Conservation (phyloP, 2,113 vertebrate species). For the Saguinus midas region DNA sequence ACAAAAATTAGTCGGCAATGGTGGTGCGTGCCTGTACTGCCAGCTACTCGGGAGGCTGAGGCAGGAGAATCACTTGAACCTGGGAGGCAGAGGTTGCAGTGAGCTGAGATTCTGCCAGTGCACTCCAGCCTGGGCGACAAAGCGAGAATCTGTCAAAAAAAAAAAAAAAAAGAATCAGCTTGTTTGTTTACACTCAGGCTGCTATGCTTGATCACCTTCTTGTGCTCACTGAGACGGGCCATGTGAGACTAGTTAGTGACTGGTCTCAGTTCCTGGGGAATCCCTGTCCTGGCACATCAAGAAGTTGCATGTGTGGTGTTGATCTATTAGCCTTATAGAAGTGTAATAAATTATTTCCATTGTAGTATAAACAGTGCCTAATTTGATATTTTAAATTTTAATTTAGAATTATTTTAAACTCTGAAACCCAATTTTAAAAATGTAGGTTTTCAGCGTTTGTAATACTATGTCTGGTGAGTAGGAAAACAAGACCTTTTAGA, state of each 20-base stretch:
- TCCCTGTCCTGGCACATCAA: constrained; percentile 67
- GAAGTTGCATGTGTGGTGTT: constrained; percentile 68
- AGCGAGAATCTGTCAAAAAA: too few species aligned
- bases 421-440: not conserved
- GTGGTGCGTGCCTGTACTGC: too few species aligned
- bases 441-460: not conserved
- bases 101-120: too few species aligned
- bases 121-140: too few species aligned
- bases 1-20: too few species aligned
- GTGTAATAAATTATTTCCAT: not conserved
- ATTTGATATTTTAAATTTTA: not conserved
- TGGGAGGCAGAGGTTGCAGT: too few species aligned
- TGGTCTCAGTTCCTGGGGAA: constrained; percentile 74
- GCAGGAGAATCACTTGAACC: too few species aligned
- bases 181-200: not conserved
- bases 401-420: not conserved
- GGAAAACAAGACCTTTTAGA: not conserved
- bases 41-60: too few species aligned
- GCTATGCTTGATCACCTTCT: not conserved
- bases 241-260: constrained; percentile 17
- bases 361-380: not conserved
- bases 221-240: not conserved
- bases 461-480: not conserved
- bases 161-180: not conserved
- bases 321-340: not conserved